A percentile compares a stretch with the other conserved stretches of the same genome.
phyloP scores from a whole-genome alignment of 2,888 invertebrate species.

The Liposcelis brunnea region DNA sequence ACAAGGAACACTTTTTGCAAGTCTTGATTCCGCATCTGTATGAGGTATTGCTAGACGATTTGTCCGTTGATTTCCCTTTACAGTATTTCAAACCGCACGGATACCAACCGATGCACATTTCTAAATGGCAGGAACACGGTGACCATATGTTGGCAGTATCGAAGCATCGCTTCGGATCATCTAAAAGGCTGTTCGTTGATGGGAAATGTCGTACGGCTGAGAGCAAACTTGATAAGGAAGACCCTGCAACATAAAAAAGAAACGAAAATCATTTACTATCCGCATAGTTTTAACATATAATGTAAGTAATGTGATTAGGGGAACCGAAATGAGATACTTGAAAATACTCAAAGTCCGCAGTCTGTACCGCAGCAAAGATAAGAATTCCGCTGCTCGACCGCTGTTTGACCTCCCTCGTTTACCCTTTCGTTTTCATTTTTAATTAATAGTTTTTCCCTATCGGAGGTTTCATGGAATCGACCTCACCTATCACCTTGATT shows the following conservation, averaged over 20 bases:
- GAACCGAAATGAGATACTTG: no score
- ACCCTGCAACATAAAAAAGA: conserved; percentile 31
- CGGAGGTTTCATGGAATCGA: no score
- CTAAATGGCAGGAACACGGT: conserved; percentile 70
- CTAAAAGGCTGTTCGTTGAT: conserved; percentile 12
- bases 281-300: not conserved
- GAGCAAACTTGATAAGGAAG: conserved; percentile 52
- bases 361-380: not conserved
- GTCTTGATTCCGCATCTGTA: conserved; percentile 94
- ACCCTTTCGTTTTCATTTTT: no score
- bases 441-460: no score
- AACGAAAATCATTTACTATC: conserved; percentile 7
- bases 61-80: conserved; percentile 53
- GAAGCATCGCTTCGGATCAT: conserved; percentile 35
- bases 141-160: conserved; percentile 48
- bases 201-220: conserved; percentile 58
- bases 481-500: no score
- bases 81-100: conserved; percentile 92
- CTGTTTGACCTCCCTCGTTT: no score
- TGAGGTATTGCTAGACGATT: conserved; percentile 21
- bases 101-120: conserved; percentile 88
- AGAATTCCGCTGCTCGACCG: not conserved
- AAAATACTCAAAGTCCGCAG: no score
- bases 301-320: no score
- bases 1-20: conserved; percentile 75